These are phyloP conservation scores for Brachypalpus laphriformis DNA, from an alignment of 2,888 invertebrate species.

Conservation along the genomic window DNA sequence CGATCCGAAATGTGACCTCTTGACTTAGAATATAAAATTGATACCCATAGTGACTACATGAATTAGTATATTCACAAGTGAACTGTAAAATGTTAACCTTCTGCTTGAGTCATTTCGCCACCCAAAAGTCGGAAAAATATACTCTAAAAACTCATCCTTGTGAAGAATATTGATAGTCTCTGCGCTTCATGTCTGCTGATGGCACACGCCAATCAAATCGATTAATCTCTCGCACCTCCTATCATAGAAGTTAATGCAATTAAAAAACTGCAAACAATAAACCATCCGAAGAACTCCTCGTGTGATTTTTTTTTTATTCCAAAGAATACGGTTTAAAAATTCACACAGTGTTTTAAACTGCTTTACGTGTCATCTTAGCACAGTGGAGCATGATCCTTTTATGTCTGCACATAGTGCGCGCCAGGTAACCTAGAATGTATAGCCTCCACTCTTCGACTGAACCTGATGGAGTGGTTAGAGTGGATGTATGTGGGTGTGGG, in stretches of 20 bases:
- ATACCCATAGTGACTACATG: too few species aligned
- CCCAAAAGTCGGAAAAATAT: too few species aligned
- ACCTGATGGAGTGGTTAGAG: slow-evolving; percentile 13
- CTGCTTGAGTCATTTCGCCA: too few species aligned
- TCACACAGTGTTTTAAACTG: slow-evolving; percentile 30
- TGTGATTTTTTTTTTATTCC: background rate
- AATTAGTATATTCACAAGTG: too few species aligned
- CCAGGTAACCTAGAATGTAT: slow-evolving; percentile 56
- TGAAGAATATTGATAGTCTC: background rate
- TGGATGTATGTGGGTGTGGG: background rate
- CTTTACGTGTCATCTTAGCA: slow-evolving; percentile 60
- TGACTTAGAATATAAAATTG: too few species aligned
- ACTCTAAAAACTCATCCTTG: too few species aligned
- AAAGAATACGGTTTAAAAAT: slow-evolving; percentile 15
- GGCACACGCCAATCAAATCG: background rate
- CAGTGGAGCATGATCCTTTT: slow-evolving; percentile 63
- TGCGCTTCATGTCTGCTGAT: background rate
- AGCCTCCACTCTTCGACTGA: slow-evolving; percentile 36
- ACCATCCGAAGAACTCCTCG: background rate
- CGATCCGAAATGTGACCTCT: too few species aligned
- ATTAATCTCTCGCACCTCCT: background rate
- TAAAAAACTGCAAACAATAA: slow-evolving; percentile 10
- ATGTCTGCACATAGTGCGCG: slow-evolving; percentile 47
- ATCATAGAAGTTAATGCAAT: slow-evolving; percentile 5
- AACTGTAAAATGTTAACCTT: too few species aligned